Base-by-base conservation (phyloP, 2,113 vertebrate genomes). In the Ceratotherium simum region DNA sequence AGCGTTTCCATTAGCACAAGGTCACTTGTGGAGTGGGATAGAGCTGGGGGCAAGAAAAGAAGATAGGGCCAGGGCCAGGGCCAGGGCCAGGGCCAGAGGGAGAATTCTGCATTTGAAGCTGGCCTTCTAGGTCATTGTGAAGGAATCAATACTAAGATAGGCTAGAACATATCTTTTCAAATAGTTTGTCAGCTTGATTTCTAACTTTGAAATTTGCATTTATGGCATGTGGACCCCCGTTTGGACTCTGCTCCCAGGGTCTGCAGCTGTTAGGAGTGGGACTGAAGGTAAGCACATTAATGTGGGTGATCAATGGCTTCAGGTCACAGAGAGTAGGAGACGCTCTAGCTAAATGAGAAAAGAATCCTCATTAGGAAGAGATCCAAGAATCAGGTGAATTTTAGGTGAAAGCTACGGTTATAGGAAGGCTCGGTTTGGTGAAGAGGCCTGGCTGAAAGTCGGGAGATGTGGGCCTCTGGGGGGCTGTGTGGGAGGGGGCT, bases 191-290 rank as follows among this genome's bases (percentile, higher is more conserved):
- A 84, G 51, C 78, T 84, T 33, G 21, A 75, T 62, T 87, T 70
- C 33, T 65, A 70, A 58, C 78, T 83, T 95, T 58, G 46, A 80
- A 84, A 58, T 69, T 69, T 81, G 75, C 29, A 25, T 60, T 65
- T 93, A 51, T 56, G 69, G 36, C 25, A 4, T 11, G 6, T 33
- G 48, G 76, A 29, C 36, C 64, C 73, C 75, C 65, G 16, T 82
- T 81, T 85, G 65, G 65, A 29, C 31, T 80, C 69, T 80, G 60
- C 58, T 54, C 80, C 13, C 21, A 27, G 56, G 58, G 76, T 94
- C 95, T 96, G n/a, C 62, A 79, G 82, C 72, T 58, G 31, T 90
- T 94, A 69, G 91, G 80, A 58, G 10, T 83, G n/a, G n/a, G n/a
- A 42, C 54, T 51, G 39, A 67, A 86, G 79, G 31, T 69, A 56